phyloP scores from a whole-genome alignment of 35 echinoderm and acorn worm genomes.

The Diadema setosum region DNA sequence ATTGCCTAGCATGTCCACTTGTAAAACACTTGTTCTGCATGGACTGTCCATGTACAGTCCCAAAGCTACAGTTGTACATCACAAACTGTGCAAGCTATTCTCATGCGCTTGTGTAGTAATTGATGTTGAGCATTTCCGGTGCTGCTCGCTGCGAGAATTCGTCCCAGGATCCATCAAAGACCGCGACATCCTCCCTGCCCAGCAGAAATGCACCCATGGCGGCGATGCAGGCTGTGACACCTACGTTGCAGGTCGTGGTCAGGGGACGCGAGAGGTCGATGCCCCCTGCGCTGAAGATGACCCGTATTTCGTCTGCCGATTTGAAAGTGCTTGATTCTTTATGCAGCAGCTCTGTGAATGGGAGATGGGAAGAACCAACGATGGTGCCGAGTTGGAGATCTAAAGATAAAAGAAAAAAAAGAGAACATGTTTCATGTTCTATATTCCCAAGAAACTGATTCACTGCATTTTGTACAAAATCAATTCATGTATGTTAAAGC shows the following conservation, averaged over 20 bases:
- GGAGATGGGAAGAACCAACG: background rate
- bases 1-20: too few relatives aligned
- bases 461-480: too few relatives aligned
- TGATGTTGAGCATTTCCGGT: background rate
- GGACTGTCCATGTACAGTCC: too few relatives aligned
- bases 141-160: constrained; percentile 55
- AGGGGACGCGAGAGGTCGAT: constrained; percentile 78
- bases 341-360: background rate
- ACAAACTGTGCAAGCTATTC: too few relatives aligned
- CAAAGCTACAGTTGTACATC: too few relatives aligned
- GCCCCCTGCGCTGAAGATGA: constrained; percentile 44
- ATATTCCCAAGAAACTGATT: too few relatives aligned
- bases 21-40: too few relatives aligned
- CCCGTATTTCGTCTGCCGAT: background rate
- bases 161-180: constrained; percentile 96
- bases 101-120: background rate
- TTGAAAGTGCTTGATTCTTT: background rate
- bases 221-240: constrained; percentile 80
- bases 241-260: constrained; percentile 62
- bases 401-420: background rate
- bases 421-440: background rate
- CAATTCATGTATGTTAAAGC: too few relatives aligned
- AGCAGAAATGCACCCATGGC: constrained; percentile 57
- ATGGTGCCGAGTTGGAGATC: background rate
- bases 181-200: constrained; percentile 67